phyloP scores from a whole-genome alignment of 2,797 vertebrate species.

The Alectoris magna region DNA sequence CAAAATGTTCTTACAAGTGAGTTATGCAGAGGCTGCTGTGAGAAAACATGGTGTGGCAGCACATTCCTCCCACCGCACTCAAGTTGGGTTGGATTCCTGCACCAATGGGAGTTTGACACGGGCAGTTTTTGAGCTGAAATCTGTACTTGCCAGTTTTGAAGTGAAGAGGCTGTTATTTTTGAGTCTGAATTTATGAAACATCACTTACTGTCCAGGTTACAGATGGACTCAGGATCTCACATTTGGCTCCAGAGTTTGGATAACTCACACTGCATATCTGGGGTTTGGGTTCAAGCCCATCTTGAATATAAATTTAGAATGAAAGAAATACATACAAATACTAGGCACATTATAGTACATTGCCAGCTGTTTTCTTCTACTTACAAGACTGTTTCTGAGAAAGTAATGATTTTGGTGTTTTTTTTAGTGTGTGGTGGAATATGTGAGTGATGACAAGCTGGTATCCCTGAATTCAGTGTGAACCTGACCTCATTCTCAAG shows the following conservation, averaged over 20 bases:
- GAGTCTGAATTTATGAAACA: slow-evolving; percentile 50
- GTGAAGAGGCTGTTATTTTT: slow-evolving; percentile 55
- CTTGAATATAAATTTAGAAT: slow-evolving; percentile 60
- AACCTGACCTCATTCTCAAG: slow-evolving; percentile 61
- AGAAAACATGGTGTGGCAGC: slow-evolving; percentile 7
- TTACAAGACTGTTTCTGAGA: slow-evolving; percentile 34
- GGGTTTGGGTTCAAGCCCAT: slow-evolving; percentile 67
- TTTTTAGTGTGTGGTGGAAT: slow-evolving; percentile 29
- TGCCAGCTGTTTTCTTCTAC: slow-evolving; percentile 68
- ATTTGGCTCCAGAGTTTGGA: slow-evolving; percentile 45
- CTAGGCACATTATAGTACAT: slow-evolving; percentile 49
- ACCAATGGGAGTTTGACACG: slow-evolving; percentile 14
- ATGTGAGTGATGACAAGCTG: slow-evolving; percentile 58
- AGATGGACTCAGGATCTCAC: slow-evolving; percentile 62
- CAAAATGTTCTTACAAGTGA: neutral
- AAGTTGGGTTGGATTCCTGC: slow-evolving; percentile 25
- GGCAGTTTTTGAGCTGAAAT: slow-evolving; percentile 52
- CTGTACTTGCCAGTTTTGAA: slow-evolving; percentile 37
- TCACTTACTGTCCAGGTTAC: slow-evolving; percentile 35
- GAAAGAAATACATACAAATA: slow-evolving; percentile 59
- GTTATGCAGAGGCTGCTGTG: slow-evolving; percentile 4
- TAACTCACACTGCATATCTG: slow-evolving; percentile 48
- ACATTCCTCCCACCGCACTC: slow-evolving; percentile 25
- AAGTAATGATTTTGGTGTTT: neutral
- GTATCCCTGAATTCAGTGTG: slow-evolving; percentile 38